These are phyloP conservation scores for Huso huso DNA, from an alignment of 2,797 vertebrate genomes.

Conservation along the genomic window DNA sequence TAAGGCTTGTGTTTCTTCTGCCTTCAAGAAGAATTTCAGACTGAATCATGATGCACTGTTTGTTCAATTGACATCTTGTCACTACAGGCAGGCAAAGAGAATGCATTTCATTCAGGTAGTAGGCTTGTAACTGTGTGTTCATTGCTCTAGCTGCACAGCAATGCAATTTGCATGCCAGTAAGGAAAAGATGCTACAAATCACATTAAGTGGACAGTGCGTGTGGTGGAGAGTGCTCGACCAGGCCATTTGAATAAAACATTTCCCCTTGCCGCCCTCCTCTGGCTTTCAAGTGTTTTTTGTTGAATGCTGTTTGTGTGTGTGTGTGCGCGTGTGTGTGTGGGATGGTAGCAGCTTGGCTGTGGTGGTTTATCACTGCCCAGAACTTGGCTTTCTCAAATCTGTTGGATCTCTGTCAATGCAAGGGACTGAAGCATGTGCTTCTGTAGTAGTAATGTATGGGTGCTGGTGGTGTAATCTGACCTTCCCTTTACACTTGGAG, in stretches of 20 bases:
- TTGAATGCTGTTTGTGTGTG: constrained; percentile 7
- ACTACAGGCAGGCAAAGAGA: too few relatives aligned
- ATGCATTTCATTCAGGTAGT: too few relatives aligned
- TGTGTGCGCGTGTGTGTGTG: constrained; percentile 21
- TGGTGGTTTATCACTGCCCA: constrained; percentile 41
- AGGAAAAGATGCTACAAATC: not conserved
- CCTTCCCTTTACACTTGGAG: not conserved
- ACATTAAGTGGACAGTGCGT: not conserved
- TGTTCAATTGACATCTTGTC: too few relatives aligned
- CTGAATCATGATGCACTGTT: too few relatives aligned
- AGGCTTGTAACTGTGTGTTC: too few relatives aligned
- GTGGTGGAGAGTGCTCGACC: not conserved
- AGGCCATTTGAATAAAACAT: constrained; percentile 8
- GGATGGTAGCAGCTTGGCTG: not conserved
- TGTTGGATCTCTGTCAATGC: constrained; percentile 53
- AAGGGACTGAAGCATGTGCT: constrained; percentile 12
- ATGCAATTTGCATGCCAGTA: not conserved
- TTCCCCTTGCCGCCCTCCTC: not conserved
- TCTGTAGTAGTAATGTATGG: not conserved
- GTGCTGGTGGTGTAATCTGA: constrained; percentile 15
- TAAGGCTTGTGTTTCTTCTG: too few relatives aligned
- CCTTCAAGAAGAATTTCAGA: too few relatives aligned
- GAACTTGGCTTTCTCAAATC: constrained; percentile 54
- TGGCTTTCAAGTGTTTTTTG: not conserved
- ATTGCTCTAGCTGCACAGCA: too few relatives aligned